These are phyloP conservation scores for Cinara cedri DNA, from an alignment of 2,888 invertebrate genomes.

Conservation along the genomic window DNA sequence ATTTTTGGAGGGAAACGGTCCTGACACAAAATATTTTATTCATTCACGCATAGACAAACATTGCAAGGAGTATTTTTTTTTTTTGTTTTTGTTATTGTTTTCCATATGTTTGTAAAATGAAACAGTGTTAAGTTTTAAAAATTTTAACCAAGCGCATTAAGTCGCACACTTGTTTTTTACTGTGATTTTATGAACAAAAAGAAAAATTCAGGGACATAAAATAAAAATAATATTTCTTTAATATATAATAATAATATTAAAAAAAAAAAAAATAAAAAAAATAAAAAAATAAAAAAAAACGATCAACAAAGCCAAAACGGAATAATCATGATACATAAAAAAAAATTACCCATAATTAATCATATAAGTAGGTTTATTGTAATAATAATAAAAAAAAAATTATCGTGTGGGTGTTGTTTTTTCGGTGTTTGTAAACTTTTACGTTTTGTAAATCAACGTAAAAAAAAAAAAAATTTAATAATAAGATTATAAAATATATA, in stretches of 20 bases:
- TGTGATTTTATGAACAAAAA: constrained; percentile 34
- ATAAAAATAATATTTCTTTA: constrained; percentile 9
- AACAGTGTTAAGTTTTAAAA: constrained; percentile 49
- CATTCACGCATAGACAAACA: too few species aligned
- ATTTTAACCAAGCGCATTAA: constrained; percentile 34
- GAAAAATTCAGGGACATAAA: constrained; percentile 34
- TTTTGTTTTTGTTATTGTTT: background rate
- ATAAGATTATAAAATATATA: constrained; percentile 11
- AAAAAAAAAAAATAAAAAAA: constrained; percentile 20
- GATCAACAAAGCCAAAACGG: constrained; percentile 32
- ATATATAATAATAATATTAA: constrained; percentile 25
- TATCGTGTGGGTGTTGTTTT: constrained; percentile 36
- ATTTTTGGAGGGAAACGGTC: too few species aligned
- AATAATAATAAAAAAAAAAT: background rate
- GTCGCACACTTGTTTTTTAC: constrained; percentile 47
- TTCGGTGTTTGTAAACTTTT: constrained; percentile 54
- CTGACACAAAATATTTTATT: too few species aligned
- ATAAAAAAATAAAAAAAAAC: too few species aligned
- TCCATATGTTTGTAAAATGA: constrained; percentile 9
- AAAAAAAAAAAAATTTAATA: too few species aligned
- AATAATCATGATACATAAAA: background rate
- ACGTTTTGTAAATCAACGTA: constrained; percentile 24
- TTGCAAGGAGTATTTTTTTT: background rate
- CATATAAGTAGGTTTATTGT: constrained; percentile 25
- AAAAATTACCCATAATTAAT: constrained; percentile 14